Conservation (phyloP, 2,888 invertebrate genomes). For the Drosophila flavopinicola region DNA sequence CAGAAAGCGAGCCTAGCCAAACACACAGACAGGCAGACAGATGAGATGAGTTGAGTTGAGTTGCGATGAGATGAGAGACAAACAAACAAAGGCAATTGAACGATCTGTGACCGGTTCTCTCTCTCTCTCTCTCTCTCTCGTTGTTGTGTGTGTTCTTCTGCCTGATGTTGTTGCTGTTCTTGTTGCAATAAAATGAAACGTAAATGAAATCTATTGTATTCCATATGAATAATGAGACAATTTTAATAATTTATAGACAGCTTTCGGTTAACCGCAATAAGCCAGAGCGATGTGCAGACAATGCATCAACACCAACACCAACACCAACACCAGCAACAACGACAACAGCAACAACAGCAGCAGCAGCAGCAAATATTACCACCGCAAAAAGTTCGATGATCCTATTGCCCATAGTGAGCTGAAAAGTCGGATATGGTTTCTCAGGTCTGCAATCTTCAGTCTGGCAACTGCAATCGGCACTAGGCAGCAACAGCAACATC, state of each 20-base stretch:
- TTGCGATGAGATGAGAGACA: constrained; percentile 46
- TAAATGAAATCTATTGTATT: constrained; percentile 83
- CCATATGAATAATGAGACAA: constrained; percentile 84
- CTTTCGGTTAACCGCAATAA: constrained; percentile 83
- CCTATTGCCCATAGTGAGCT: constrained; percentile 45
- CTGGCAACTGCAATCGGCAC: constrained; percentile 22
- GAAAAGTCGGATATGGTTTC: constrained; percentile 71
- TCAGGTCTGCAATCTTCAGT: constrained; percentile 30
- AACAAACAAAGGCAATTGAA: constrained; percentile 60
- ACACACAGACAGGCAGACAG: constrained; percentile 1
- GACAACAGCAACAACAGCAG: constrained; percentile 10
- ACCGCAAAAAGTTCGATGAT: constrained; percentile 79
- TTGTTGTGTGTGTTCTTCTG: constrained; percentile 33
- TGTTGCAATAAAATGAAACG: constrained; percentile 77
- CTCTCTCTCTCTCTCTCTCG: constrained; percentile 35
- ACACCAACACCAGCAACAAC: constrained; percentile 34
- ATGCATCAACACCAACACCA: constrained; percentile 51
- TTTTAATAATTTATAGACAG: constrained; percentile 84
- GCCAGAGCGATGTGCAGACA: constrained; percentile 54
- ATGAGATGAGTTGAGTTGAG: no score
- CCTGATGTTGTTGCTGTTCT: constrained; percentile 44
- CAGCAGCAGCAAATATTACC: constrained; percentile 29
- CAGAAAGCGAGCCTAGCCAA: constrained; percentile 23
- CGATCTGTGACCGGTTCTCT: constrained; percentile 63
- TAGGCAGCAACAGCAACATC: no score